Evolutionary conservation across 2,888 invertebrate genomes (phyloP).

Genomic region (Tipula unca): DNA sequence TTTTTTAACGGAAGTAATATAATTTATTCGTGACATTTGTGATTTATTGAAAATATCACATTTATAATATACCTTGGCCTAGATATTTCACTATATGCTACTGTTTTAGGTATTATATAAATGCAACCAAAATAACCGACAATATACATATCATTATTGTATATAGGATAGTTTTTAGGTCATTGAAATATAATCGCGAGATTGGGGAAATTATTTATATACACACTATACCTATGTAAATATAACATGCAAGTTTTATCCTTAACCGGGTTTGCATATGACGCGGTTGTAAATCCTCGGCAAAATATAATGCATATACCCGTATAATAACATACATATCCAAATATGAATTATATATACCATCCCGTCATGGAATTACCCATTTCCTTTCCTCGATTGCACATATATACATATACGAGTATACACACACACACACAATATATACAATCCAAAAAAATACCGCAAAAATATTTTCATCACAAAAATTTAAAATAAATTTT

Average conservation of each 20-base stretch:
- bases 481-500: neutral
- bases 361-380: neutral
- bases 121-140: neutral
- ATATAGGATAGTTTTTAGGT: neutral
- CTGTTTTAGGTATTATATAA: neutral
- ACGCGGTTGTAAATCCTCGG: neutral
- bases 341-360: neutral
- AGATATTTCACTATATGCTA: neutral
- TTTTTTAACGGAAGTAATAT: neutral
- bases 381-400: neutral
- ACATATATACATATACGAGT: neutral
- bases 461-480: constrained; percentile 8
- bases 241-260: neutral
- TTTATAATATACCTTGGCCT: neutral
- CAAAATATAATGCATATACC: neutral
- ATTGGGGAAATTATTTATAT: neutral
- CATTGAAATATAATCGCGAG: neutral
- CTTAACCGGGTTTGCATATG: neutral
- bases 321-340: neutral
- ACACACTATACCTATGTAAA: neutral
- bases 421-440: neutral
- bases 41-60: neutral
- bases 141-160: neutral
- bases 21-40: constrained; percentile 8
- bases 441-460: neutral